Percentiles rank a stretch among this genome's conserved stretches.
These are phyloP conservation scores for Myioborus miniatus DNA, from an alignment of 2,797 vertebrate genomes.

Conservation along the genomic window DNA sequence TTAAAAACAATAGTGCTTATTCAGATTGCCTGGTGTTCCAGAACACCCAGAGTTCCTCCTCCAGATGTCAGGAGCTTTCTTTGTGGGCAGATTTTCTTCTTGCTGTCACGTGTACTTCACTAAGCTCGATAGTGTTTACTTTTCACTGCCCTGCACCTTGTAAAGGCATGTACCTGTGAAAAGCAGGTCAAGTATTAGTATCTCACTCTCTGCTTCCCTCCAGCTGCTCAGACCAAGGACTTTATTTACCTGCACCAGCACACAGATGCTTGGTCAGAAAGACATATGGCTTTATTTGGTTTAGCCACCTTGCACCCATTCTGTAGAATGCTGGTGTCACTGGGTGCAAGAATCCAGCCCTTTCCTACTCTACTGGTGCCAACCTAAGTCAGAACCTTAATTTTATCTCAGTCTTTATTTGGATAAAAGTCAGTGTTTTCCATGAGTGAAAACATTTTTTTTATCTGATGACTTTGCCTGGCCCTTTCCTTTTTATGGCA, in stretches of 20 bases:
- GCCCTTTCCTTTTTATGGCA: not conserved
- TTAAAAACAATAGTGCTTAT: not conserved
- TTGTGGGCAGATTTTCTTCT: not conserved
- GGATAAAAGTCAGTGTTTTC: not conserved
- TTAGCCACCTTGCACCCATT: not conserved
- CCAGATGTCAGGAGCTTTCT: not conserved
- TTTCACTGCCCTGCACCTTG: not conserved
- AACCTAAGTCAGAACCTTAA: not conserved
- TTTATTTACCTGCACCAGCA: not conserved
- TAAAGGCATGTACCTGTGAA: not conserved
- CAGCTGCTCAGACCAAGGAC: not conserved
- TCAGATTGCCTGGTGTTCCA: not conserved
- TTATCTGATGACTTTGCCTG: not conserved
- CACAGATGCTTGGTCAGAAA: not conserved
- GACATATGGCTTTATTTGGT: not conserved
- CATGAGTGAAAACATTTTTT: not conserved
- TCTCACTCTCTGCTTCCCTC: not conserved
- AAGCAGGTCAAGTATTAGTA: not conserved
- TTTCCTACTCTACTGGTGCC: not conserved
- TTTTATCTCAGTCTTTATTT: not conserved
- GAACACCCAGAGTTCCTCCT: not conserved
- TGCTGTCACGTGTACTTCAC: not conserved
- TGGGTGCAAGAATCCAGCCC: not conserved
- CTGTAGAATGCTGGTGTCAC: not conserved
- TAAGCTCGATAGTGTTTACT: not conserved